Evolutionary conservation across 2,888 invertebrate genomes (phyloP).

Genomic region (Meganola albula): DNA sequence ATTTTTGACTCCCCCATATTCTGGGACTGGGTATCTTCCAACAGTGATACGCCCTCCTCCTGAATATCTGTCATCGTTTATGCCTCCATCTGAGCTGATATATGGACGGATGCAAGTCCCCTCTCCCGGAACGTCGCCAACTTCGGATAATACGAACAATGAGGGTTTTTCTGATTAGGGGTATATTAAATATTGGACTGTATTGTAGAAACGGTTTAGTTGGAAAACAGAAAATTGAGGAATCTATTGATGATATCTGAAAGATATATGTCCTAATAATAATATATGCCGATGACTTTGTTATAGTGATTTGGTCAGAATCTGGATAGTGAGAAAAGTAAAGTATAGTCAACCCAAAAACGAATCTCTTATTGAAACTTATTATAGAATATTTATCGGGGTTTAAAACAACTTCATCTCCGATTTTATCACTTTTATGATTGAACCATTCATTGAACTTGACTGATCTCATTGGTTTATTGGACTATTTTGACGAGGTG

Average conservation of each 20-base stretch:
- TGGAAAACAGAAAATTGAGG: background rate
- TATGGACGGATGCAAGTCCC: constrained; percentile 68
- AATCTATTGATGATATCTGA: background rate
- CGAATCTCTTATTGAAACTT: too few species aligned
- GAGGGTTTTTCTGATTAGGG: constrained; percentile 73
- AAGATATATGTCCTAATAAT: background rate
- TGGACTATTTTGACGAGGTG: too few species aligned
- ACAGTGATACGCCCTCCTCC: constrained; percentile 83
- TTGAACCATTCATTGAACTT: too few species aligned
- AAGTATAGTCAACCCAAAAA: too few species aligned
- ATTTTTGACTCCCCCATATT: constrained; percentile 88
- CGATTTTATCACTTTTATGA: too few species aligned
- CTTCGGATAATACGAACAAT: constrained; percentile 71
- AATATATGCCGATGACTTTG: too few species aligned
- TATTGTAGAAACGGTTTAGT: constrained; percentile 21
- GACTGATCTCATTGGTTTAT: too few species aligned
- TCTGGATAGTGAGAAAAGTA: too few species aligned
- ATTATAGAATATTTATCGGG: too few species aligned
- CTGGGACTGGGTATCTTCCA: constrained; percentile 89
- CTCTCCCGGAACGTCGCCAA: constrained; percentile 69
- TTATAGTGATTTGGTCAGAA: too few species aligned
- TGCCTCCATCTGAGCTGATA: constrained; percentile 69
- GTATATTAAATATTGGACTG: constrained; percentile 38
- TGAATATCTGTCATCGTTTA: constrained; percentile 63
- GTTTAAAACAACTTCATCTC: too few species aligned